Evolutionary conservation across 2,888 invertebrate species (phyloP), one percentile per base, ranked within the genome.

Genomic region (Rapana venosa): DNA sequence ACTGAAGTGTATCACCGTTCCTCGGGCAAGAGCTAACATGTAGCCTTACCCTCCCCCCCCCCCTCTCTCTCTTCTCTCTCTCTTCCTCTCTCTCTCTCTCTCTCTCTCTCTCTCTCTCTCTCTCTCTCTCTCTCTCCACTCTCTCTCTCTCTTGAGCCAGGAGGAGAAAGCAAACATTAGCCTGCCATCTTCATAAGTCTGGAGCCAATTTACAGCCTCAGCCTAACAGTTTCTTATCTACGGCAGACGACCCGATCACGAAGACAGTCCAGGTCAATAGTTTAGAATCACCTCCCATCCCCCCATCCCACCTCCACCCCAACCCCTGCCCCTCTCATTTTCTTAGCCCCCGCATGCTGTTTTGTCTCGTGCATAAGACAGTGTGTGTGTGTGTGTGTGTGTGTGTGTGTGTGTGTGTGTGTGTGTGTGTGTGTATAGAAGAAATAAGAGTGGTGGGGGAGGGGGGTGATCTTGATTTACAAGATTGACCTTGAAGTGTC

Each of bases 101-200:
- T 81, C 79, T 81, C 30, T 77, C 77, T 77, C 30, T 77, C 77
- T 77, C 30, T 77, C 77, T 77, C 30, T 77, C 30, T 77, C 30
- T 77, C 30, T 77, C 30, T 77, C 8, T 79, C 77, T 79, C 32
- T 32, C 32, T 79, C 0, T 17, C 26, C 77, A 32, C 77, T 32
- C 32, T 32, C 30, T 35, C 77, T 20, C 77, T 35, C 77, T 61
- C 13, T 15, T 1, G 20, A 8, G 15, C 15, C 22, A 61, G 22
- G 61, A 20, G 61, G 22, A 61, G 61, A 61, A 15, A 61, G 61
- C 61, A 61, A 15, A 20, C 61, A 61, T 61, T 22, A 13, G n/a
- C 74, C 30, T 11, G 74, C n/a, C 74, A n/a, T 74, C 74, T 11
- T 74, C 11, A 2, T n/a, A 26, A 74, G 74, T n/a, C n/a, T 11